A percentile compares a stretch with the other conserved stretches of the same genome.
phyloP scores from a whole-genome alignment of 2,888 invertebrate genomes.

The Spicauda simplicius region DNA sequence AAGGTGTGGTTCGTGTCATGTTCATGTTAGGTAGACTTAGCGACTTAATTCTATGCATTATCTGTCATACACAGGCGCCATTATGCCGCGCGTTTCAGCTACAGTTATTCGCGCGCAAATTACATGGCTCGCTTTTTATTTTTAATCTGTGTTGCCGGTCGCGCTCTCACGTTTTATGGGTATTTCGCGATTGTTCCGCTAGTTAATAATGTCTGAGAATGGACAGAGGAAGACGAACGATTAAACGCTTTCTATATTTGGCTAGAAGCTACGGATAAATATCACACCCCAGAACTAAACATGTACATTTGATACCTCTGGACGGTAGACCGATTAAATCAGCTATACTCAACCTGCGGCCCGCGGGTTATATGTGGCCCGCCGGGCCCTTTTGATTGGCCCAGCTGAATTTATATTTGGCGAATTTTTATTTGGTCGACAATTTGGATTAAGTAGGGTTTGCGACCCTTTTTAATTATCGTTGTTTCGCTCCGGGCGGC shows the following conservation, averaged over 20 bases:
- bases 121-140: conserved; percentile 22
- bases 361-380: too few species aligned
- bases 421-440: too few species aligned
- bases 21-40: too few species aligned
- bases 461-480: too few species aligned
- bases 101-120: conserved; percentile 30
- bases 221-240: background rate
- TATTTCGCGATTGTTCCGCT: conserved; percentile 31
- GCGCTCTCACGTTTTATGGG: conserved; percentile 48
- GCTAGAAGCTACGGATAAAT: too few species aligned
- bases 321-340: too few species aligned
- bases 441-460: too few species aligned
- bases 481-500: too few species aligned
- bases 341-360: too few species aligned
- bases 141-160: conserved; percentile 40
- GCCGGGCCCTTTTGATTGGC: too few species aligned
- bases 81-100: background rate
- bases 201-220: conserved; percentile 11
- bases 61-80: background rate
- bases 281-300: background rate
- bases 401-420: too few species aligned
- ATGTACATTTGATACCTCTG: background rate
- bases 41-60: background rate
- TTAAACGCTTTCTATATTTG: background rate
- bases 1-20: too few species aligned